Percentiles rank a stretch among this genome's conserved stretches.
Evolutionary conservation across 2,888 invertebrate species (phyloP).

Genomic region (Parelbella ahira): DNA sequence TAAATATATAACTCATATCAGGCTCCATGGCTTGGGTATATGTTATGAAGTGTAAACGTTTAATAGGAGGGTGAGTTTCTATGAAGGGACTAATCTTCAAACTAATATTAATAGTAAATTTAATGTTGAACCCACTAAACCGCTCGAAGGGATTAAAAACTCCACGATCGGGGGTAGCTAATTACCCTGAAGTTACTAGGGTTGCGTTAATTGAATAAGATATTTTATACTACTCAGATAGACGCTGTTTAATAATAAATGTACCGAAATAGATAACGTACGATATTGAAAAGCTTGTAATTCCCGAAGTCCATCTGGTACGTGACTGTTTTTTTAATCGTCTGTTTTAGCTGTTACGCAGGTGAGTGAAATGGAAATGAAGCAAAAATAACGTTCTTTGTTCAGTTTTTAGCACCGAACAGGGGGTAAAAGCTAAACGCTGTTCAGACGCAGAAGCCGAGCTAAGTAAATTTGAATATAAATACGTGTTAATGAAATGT

Average conservation of each 20-base stretch:
- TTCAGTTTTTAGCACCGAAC: constrained; percentile 6
- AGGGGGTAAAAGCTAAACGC: constrained; percentile 11
- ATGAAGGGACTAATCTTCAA: not conserved
- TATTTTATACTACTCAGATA: too few relatives aligned
- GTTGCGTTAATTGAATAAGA: constrained; percentile 1
- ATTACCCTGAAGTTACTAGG: not conserved
- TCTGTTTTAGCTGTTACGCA: constrained; percentile 10
- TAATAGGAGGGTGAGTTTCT: not conserved
- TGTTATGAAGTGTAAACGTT: not conserved
- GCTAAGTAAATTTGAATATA: constrained; percentile 6
- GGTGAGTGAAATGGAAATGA: constrained; percentile 16
- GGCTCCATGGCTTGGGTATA: too few relatives aligned
- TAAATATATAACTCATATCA: too few relatives aligned
- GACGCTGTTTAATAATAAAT: too few relatives aligned
- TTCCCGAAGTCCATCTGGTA: constrained; percentile 7
- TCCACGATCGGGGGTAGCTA: too few relatives aligned
- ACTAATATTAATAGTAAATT: constrained; percentile 3
- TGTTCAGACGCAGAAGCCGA: constrained; percentile 4
- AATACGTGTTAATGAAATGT: not conserved
- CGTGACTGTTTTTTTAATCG: constrained; percentile 14
- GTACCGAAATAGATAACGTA: constrained; percentile 3
- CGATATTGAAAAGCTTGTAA: constrained; percentile 12
- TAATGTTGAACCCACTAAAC: constrained; percentile 1
- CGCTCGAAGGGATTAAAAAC: constrained; percentile 1
- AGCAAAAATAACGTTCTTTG: constrained; percentile 3